Evolutionary conservation across 2,113 vertebrate species (phyloP).

Genomic region (Epinephelus fuscoguttatus): DNA sequence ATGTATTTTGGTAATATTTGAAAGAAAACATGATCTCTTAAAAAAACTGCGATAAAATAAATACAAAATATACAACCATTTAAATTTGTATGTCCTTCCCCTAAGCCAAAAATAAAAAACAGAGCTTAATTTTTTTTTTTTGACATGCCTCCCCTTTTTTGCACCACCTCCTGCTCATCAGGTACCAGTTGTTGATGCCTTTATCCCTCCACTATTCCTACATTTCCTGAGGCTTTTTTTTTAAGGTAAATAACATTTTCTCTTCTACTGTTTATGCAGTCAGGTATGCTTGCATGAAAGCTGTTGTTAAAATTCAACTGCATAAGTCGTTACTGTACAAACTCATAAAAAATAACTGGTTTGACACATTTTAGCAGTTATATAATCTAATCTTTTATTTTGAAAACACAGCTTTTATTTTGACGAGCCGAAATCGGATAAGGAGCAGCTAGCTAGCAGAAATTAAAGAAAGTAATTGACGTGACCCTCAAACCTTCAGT

Average conservation of each 20-base stretch:
- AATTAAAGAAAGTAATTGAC: not conserved
- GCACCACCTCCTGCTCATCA: too few species aligned
- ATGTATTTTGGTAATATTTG: too few species aligned
- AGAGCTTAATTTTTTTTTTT: too few species aligned
- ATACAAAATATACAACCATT: too few species aligned
- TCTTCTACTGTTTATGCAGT: not conserved
- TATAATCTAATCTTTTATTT: constrained; percentile 49
- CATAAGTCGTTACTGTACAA: not conserved
- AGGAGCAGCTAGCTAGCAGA: not conserved
- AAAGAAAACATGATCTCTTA: too few species aligned
- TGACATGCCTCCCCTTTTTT: too few species aligned
- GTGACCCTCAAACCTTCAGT: not conserved
- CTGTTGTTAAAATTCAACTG: not conserved
- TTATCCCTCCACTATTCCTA: too few species aligned
- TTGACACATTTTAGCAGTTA: not conserved
- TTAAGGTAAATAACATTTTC: not conserved
- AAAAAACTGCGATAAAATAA: too few species aligned
- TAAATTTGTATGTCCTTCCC: too few species aligned
- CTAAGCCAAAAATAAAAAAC: too few species aligned
- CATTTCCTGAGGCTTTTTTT: not conserved
- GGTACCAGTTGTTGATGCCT: not conserved
- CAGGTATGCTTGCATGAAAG: not conserved
- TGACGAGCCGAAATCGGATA: not conserved
- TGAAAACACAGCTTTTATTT: constrained; percentile 65
- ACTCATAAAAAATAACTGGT: too few species aligned